Conservation (phyloP, 2,888 invertebrate species). For the Parnassius apollo region DNA sequence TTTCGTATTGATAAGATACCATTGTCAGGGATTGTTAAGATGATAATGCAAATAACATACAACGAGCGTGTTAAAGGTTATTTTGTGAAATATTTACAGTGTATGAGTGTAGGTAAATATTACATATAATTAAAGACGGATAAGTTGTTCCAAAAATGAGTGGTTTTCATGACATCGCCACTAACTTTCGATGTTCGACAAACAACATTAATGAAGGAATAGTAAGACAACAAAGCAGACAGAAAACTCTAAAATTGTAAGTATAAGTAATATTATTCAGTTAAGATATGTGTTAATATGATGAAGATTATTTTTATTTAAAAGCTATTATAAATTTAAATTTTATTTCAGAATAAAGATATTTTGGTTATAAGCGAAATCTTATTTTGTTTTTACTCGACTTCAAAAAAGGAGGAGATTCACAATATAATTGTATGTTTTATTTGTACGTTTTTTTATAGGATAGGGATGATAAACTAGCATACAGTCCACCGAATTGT, state of each 20-base stretch:
- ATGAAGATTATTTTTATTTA: too few relatives aligned
- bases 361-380: too few relatives aligned
- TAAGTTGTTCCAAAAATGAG: slow-evolving; percentile 3
- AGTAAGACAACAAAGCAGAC: slow-evolving; percentile 1
- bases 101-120: too few relatives aligned
- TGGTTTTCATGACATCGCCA: background rate
- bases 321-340: too few relatives aligned
- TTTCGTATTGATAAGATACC: slow-evolving; percentile 15
- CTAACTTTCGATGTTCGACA: background rate
- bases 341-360: too few relatives aligned
- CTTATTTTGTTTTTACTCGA: too few relatives aligned
- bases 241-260: slow-evolving; percentile 14
- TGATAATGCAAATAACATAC: slow-evolving; percentile 3
- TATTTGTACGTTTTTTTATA: too few relatives aligned
- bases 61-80: too few relatives aligned
- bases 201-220: background rate
- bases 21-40: slow-evolving; percentile 12
- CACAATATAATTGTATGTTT: too few relatives aligned
- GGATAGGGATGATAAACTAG: too few relatives aligned
- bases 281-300: background rate
- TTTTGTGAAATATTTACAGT: background rate
- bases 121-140: background rate
- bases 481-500: too few relatives aligned
- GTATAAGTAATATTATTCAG: background rate
- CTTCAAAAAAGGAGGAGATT: too few relatives aligned